Conservation (phyloP, 2,888 invertebrate species). For the Prosapia bicincta region DNA sequence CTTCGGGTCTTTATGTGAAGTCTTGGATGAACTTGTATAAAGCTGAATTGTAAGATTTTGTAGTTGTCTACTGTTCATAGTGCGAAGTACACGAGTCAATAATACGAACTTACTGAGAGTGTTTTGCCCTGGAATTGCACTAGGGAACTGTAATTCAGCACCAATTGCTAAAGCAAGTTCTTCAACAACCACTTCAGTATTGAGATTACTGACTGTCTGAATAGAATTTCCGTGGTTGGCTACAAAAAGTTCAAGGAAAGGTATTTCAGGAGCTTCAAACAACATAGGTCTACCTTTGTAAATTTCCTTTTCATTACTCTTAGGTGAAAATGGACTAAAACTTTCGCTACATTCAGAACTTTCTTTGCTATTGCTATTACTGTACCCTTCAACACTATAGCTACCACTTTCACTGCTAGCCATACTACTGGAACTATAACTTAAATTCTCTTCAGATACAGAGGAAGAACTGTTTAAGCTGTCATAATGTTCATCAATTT, state of each 20-base stretch:
- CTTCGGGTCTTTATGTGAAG: constrained; percentile 44
- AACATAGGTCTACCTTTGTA: constrained; percentile 47
- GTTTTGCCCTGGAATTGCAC: too few relatives aligned
- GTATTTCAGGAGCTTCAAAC: constrained; percentile 49
- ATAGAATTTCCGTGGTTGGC: too few relatives aligned
- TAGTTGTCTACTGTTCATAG: constrained; percentile 60
- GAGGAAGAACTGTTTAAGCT: constrained; percentile 31
- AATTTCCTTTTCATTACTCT: constrained; percentile 44
- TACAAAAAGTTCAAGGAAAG: too few relatives aligned
- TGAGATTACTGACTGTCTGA: constrained; percentile 40
- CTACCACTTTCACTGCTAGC: neutral
- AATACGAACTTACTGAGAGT: too few relatives aligned
- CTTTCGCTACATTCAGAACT: constrained; percentile 39
- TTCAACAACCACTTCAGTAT: constrained; percentile 42
- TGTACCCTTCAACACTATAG: neutral
- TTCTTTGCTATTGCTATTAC: constrained; percentile 19
- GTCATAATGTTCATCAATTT: constrained; percentile 23
- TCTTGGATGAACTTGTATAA: constrained; percentile 47
- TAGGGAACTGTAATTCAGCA: constrained; percentile 55
- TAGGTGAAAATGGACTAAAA: constrained; percentile 47
- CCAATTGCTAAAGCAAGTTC: constrained; percentile 55
- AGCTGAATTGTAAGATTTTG: constrained; percentile 53
- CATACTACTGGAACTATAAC: neutral
- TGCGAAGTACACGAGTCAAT: too few relatives aligned
- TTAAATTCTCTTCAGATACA: neutral